phyloP scores from a whole-genome alignment of 2,113 vertebrate species.

The Lasiurus borealis region DNA sequence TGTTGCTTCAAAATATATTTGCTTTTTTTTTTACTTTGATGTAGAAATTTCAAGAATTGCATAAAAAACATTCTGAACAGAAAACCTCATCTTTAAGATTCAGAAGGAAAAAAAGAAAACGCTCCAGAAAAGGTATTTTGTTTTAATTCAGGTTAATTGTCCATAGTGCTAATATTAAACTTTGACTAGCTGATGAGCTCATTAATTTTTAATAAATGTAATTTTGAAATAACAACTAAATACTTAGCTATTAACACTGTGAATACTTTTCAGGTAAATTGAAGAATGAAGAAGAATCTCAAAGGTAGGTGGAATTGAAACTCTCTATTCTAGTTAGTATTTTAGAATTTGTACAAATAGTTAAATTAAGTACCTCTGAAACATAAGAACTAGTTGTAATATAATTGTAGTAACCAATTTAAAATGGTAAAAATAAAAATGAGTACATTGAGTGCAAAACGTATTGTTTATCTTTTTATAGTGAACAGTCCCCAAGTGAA shows the following conservation, averaged over 20 bases:
- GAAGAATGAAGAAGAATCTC: constrained; percentile 81
- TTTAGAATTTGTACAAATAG: constrained; percentile 24
- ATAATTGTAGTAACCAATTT: constrained; percentile 57
- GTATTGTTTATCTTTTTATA: constrained; percentile 73
- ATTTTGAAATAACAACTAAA: not conserved
- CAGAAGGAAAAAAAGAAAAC: constrained; percentile 86
- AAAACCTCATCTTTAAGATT: constrained; percentile 82
- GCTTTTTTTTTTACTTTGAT: constrained; percentile 38
- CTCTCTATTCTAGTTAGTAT: not conserved
- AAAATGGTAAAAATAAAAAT: constrained; percentile 43
- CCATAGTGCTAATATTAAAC: not conserved
- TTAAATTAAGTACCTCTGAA: not conserved
- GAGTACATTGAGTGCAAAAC: constrained; percentile 2
- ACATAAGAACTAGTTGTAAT: not conserved
- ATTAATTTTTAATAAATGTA: constrained; percentile 13
- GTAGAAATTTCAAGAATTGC: constrained; percentile 94
- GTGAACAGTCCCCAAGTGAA: constrained; percentile 85
- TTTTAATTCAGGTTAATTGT: constrained; percentile 39
- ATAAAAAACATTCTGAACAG: constrained; percentile 90
- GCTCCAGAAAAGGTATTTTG: constrained; percentile 89
- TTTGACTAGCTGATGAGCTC: not conserved
- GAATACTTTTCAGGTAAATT: constrained; percentile 81
- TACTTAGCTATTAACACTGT: constrained; percentile 40
- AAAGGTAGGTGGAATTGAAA: constrained; percentile 84
- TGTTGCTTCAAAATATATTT: constrained; percentile 34